phyloP scores from a whole-genome alignment of 2,113 vertebrate genomes.

The Syngnathus scovelli region DNA sequence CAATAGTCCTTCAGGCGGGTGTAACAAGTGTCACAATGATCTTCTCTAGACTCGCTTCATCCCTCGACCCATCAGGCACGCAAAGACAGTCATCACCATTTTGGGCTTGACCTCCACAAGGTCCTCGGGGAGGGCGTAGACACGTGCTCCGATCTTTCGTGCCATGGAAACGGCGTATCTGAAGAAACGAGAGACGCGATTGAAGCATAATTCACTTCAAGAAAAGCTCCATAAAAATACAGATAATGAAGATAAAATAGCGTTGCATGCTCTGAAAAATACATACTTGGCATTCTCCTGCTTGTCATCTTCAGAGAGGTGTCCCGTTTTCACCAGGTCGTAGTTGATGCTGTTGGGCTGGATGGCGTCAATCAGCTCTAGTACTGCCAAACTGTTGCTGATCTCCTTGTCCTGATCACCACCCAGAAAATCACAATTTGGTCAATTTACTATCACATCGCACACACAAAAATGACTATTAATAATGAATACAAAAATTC shows the following conservation, averaged over 20 bases:
- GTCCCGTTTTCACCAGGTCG: slow-evolving; percentile 87
- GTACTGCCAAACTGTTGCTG: slow-evolving; percentile 87
- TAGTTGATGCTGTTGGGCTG: slow-evolving; percentile 90
- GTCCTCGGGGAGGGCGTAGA: slow-evolving; percentile 94
- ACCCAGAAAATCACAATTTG: background rate
- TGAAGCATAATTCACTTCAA: no score
- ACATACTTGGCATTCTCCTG: slow-evolving; percentile 95
- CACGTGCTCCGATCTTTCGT: slow-evolving; percentile 88
- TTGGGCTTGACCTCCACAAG: slow-evolving; percentile 95
- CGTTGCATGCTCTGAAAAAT: background rate
- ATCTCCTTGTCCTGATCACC: slow-evolving; percentile 84
- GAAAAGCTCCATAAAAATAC: no score
- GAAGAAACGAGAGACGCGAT: background rate
- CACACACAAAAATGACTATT: background rate
- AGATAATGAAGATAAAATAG: no score
- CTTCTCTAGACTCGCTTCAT: slow-evolving; percentile 82
- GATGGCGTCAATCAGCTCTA: slow-evolving; percentile 97
- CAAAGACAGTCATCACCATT: slow-evolving; percentile 98
- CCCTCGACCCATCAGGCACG: slow-evolving; percentile 95
- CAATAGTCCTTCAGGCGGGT: slow-evolving; percentile 58
- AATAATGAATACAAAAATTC: background rate
- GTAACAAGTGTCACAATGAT: slow-evolving; percentile 40
- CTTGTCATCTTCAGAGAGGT: slow-evolving; percentile 83
- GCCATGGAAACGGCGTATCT: slow-evolving; percentile 96
- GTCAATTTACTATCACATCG: background rate